Evolutionary conservation across 2,888 invertebrate genomes (phyloP).

Genomic region (Caenorhabditis macrosperma): DNA sequence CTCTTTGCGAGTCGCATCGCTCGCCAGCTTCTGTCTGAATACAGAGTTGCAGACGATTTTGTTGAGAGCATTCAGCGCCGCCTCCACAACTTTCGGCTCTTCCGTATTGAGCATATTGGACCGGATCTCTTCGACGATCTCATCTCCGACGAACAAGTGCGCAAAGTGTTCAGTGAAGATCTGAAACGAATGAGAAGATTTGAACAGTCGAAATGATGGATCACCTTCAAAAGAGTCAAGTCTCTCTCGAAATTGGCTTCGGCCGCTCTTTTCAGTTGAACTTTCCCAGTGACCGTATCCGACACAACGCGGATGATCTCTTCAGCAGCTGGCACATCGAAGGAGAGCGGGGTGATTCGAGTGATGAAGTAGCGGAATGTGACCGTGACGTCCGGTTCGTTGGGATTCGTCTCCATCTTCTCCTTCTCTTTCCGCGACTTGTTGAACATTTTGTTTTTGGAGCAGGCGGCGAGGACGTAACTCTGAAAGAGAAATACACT

Average conservation of each 20-base stretch:
- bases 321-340: constrained; percentile 39
- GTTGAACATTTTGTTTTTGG: neutral
- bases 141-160: constrained; percentile 36
- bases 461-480: neutral
- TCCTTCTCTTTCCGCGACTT: neutral
- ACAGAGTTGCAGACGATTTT: constrained; percentile 25
- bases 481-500: neutral
- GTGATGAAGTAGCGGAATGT: constrained; percentile 37
- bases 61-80: constrained; percentile 13
- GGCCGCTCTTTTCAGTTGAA: constrained; percentile 19
- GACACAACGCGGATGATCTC: constrained; percentile 18
- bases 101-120: constrained; percentile 23
- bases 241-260: constrained; percentile 20
- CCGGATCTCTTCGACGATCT: constrained; percentile 34
- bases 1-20: constrained; percentile 4
- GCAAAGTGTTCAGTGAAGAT: constrained; percentile 50
- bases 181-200: too few species aligned
- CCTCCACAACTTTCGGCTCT: constrained; percentile 38
- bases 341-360: constrained; percentile 32
- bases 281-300: constrained; percentile 16
- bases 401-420: neutral
- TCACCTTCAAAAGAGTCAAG: constrained; percentile 24
- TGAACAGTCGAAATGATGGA: too few species aligned
- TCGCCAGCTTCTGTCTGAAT: constrained; percentile 6
- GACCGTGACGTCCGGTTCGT: neutral